phyloP scores from a whole-genome alignment of 2,797 vertebrate species.

The Lepus oiostolus region DNA sequence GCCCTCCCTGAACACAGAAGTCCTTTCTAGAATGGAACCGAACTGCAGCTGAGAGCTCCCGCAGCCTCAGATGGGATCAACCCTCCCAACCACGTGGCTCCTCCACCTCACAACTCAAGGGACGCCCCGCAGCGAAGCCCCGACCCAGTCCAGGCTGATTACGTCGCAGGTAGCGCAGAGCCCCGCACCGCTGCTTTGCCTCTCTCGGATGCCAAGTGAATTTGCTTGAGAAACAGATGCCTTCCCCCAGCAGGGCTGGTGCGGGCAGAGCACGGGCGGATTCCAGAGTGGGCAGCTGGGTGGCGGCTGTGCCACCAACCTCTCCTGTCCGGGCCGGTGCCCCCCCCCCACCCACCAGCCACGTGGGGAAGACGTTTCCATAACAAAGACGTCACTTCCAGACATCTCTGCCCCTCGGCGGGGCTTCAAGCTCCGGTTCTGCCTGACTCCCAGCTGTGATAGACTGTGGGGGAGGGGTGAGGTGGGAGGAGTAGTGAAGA shows the following conservation, averaged over 20 bases:
- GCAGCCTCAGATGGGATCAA: not conserved
- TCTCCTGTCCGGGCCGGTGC: not conserved
- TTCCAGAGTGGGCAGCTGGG: not conserved
- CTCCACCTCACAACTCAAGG: not conserved
- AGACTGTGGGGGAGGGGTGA: not conserved
- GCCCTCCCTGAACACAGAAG: not conserved
- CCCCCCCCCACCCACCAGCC: not conserved
- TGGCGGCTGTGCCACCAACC: accelerated
- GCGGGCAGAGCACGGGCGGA: not conserved
- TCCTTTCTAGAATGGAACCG: not conserved
- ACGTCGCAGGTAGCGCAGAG: not conserved
- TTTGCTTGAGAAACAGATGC: slow-evolving; percentile 24
- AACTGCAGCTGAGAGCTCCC: not conserved
- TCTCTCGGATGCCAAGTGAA: slow-evolving; percentile 1
- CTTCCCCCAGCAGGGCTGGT: not conserved
- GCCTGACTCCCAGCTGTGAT: not conserved
- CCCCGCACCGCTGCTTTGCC: not conserved
- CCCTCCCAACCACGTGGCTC: not conserved
- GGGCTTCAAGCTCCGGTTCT: slow-evolving; percentile 1
- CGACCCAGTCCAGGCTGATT: not conserved
- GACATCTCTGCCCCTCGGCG: not conserved
- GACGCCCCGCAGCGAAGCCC: not conserved
- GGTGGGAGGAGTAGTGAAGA: not conserved
- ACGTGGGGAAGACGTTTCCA: not conserved
- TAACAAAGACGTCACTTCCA: not conserved